Evolutionary conservation across 2,797 vertebrate species (phyloP), one percentile per base, ranked within the genome.

Genomic region (Centroberyx gerrardi): DNA sequence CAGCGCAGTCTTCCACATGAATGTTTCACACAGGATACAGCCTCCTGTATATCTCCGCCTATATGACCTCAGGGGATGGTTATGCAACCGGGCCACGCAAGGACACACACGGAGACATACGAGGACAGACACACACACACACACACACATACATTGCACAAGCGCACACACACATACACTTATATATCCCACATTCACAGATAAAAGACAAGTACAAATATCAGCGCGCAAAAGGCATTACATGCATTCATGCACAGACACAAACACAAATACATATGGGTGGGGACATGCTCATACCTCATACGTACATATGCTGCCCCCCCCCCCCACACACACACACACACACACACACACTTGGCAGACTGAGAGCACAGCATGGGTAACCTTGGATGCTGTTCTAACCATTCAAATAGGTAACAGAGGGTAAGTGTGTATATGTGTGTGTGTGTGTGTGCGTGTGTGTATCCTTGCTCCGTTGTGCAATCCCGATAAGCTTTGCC

Each of bases 321-420:
- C 13, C 22, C 22, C 22, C 22, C 10, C 5, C 44, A 28, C 52
- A 73, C 44, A 73, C 48, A 40, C 54, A 51, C 66, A 74, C 52
- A 67, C 62, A 81, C 52, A 58, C 62, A 69, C n/a, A 68, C 10
- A 40, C 64, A 72, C 66, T 60, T 62, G 49, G 73, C 71, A 54
- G 58, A 74, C 60, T 62, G 38, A 42, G 51, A 71, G 82, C 51
- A 33, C 58, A 63, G 49, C 58, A 52, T 66, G 62, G 62, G 46
- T 78, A 78, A 84, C 82, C 72, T 82, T 89, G 65, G 59, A 62
- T 78, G 77, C 58, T 10, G 18, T 33, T 33, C 33, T 33, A 33
- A 33, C 33, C 33, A 33, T 33, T 7, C 33, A 33, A 33, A 33
- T 5, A 7, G 33, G 33, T 33, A 33, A 33, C 33, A 7, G 33